phyloP scores from a whole-genome alignment of 2,113 vertebrate genomes.

The Recurvirostra avosetta region DNA sequence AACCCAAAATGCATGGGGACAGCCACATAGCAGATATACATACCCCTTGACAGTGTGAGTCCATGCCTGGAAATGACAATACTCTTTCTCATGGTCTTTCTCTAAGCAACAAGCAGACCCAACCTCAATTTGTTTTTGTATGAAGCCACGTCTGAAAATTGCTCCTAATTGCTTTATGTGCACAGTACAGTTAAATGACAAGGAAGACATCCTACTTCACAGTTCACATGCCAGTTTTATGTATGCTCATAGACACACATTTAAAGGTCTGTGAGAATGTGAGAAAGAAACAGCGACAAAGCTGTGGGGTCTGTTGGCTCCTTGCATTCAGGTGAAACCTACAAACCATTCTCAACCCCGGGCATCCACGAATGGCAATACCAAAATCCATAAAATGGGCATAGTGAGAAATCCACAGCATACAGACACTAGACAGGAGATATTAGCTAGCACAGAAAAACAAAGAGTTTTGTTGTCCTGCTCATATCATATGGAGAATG shows the following conservation, averaged over 20 bases:
- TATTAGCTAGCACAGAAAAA: background rate
- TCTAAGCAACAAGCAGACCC: background rate
- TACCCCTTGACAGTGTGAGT: background rate
- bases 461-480: slow-evolving; percentile 45
- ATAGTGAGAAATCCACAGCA: background rate
- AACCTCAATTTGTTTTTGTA: background rate
- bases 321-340: background rate
- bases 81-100: background rate
- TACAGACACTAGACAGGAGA: background rate
- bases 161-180: background rate
- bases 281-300: background rate
- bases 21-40: background rate
- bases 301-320: background rate
- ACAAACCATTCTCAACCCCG: background rate
- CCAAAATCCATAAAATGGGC: background rate
- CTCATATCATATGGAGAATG: background rate
- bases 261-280: background rate
- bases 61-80: background rate
- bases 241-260: background rate
- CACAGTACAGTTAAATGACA: background rate
- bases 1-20: background rate
- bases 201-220: background rate
- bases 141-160: background rate
- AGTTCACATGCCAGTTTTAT: background rate
- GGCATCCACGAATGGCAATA: background rate